Base-by-base conservation (phyloP, 1,140 invertebrate genomes). In the Euborellia annulipes region DNA sequence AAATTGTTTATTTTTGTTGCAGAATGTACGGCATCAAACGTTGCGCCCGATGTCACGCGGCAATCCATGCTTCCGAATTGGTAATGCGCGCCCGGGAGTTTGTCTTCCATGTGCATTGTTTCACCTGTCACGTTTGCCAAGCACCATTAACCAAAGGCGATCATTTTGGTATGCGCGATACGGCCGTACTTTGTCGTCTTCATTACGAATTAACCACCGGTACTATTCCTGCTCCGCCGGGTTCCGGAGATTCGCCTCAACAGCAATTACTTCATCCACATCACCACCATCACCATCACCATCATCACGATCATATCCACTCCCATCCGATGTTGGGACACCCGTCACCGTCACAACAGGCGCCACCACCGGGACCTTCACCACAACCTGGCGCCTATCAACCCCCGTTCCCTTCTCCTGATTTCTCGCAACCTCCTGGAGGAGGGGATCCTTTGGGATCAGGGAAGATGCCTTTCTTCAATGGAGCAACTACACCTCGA, bases 101-200 rank as follows among this genome's bases (percentile, higher is more conserved):
- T 52, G 89, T 95, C 43, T 96, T 92, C 69, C 93, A 96, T 68
- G 79, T 94, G 30, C 80, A 85, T 54, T 96, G 92, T 66, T 96
- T 97, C 69, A 85, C 81, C 4, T 97, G 93, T 63, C 81, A 84
- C 13, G 76, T 85, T n/a, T 97, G 93, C 67, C 79, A 80, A 60
- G 71, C 79, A 13, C 76, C 79, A 2, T 68, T 87, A 37, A 86
- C 78, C 36, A 88, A 88, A 62, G 84, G 93, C 14, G 92, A 97
- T 61, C 86, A 92, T 53, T 96, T 93, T 64, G 91, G 91, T 30
- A 86, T 91, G 69, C 73, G 84, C 48, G 82, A 87, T 53, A 78
- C 81, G 9, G 75, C 79, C 22, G 81, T 90, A 20, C 79, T 83
- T 54, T 87, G 84, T 66, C 76, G 84, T 55, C 67, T 82, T 46